Conservation (phyloP, 2,888 invertebrate genomes). For the Eupsilia transversa region DNA sequence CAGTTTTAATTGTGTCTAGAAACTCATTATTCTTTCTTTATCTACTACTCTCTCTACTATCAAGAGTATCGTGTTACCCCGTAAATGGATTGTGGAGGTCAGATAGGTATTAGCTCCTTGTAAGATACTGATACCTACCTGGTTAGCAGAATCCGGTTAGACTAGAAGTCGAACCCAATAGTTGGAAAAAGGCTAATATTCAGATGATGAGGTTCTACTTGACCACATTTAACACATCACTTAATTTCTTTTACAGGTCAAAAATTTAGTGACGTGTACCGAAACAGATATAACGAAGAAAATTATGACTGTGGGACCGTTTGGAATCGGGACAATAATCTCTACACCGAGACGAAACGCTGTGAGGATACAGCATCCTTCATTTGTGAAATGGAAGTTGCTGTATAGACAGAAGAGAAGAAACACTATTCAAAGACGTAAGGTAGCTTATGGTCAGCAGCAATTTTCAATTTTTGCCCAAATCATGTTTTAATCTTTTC, state of each 20-base stretch:
- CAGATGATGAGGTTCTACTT: not conserved
- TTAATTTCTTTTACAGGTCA: slow-evolving; percentile 61
- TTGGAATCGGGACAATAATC: not conserved
- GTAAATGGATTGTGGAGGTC: not conserved
- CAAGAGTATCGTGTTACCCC: not conserved
- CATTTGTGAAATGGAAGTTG: slow-evolving; percentile 45
- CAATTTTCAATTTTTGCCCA: not conserved
- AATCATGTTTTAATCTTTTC: not conserved
- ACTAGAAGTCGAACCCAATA: not conserved
- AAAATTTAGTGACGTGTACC: slow-evolving; percentile 57
- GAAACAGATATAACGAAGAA: not conserved
- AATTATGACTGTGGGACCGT: slow-evolving; percentile 26
- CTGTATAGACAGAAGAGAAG: not conserved
- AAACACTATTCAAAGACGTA: not conserved
- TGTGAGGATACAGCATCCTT: slow-evolving; percentile 8
- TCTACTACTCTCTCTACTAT: not conserved
- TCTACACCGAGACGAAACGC: slow-evolving; percentile 5
- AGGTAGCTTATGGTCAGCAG: not conserved
- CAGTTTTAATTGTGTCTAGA: not conserved
- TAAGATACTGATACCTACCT: not conserved
- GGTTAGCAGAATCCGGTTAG: not conserved
- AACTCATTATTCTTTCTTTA: not conserved
- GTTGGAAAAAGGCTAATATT: not conserved
- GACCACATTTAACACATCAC: not conserved
- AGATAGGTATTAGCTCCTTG: not conserved